Conservation (phyloP, 2,113 vertebrate genomes). For the Hydrochoerus hydrochaeris region DNA sequence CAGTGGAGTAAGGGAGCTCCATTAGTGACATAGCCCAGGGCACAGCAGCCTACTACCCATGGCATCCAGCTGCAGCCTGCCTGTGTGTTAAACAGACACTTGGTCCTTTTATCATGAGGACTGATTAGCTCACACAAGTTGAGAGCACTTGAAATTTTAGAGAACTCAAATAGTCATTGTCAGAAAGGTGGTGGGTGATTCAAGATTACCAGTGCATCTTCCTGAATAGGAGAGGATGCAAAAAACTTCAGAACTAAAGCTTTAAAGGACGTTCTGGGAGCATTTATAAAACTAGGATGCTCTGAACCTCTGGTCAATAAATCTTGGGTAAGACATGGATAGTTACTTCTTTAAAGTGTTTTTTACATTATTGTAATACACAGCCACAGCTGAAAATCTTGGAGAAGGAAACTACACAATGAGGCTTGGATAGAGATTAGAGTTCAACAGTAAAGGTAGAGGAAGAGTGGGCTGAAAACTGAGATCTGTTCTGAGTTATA, state of each 20-base stretch:
- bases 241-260: conserved; percentile 5
- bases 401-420: background rate
- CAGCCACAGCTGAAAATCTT: background rate
- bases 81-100: background rate
- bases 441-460: background rate
- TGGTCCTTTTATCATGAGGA: background rate
- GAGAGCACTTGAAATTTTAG: conserved; percentile 27
- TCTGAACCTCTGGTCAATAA: background rate
- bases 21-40: background rate
- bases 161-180: background rate
- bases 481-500: background rate
- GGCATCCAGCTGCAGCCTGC: background rate
- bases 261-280: background rate
- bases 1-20: background rate
- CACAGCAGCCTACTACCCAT: background rate
- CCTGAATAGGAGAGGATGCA: background rate
- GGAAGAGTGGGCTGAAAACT: background rate
- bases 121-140: background rate
- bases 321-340: background rate
- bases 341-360: background rate
- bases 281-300: background rate
- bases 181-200: background rate
- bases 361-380: background rate
- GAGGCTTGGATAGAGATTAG: background rate
- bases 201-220: background rate